These are phyloP conservation scores for Condylura cristata DNA, from an alignment of 2,113 vertebrate species.

Conservation along the genomic window DNA sequence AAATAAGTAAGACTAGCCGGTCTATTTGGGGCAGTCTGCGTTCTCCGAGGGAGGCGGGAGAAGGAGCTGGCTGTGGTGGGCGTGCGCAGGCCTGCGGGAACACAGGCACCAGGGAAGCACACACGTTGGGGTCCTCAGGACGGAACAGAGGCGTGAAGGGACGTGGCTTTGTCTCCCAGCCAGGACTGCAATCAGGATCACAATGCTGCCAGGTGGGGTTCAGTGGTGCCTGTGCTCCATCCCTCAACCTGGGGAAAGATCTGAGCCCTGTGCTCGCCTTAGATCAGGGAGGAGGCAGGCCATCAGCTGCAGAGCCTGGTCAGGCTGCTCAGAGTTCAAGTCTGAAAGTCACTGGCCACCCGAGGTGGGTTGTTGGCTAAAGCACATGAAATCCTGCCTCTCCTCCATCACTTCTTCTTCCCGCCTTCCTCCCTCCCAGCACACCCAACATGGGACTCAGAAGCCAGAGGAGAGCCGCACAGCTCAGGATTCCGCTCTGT, in stretches of 20 bases:
- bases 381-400: background rate
- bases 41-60: constrained; percentile 17
- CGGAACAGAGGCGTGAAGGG: background rate
- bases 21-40: background rate
- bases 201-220: too few relatives aligned
- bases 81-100: background rate
- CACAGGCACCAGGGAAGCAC: fast-evolving
- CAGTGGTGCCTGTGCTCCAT: background rate
- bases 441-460: fast-evolving
- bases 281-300: too few relatives aligned
- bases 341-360: too few relatives aligned
- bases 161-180: background rate
- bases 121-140: background rate
- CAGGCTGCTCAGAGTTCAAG: fast-evolving
- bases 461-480: fast-evolving
- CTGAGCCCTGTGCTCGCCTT: background rate
- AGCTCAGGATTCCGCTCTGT: too few relatives aligned
- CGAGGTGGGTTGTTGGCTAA: background rate
- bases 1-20: constrained; percentile 64
- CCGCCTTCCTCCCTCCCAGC: background rate
- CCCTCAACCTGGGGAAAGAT: background rate
- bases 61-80: background rate
- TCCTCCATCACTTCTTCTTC: too few relatives aligned
- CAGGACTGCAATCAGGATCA: too few relatives aligned
- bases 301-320: background rate